Evolutionary conservation across 2,888 invertebrate species (phyloP), one percentile per base, ranked within the genome.

Genomic region (Cremastobaeus sp.): DNA sequence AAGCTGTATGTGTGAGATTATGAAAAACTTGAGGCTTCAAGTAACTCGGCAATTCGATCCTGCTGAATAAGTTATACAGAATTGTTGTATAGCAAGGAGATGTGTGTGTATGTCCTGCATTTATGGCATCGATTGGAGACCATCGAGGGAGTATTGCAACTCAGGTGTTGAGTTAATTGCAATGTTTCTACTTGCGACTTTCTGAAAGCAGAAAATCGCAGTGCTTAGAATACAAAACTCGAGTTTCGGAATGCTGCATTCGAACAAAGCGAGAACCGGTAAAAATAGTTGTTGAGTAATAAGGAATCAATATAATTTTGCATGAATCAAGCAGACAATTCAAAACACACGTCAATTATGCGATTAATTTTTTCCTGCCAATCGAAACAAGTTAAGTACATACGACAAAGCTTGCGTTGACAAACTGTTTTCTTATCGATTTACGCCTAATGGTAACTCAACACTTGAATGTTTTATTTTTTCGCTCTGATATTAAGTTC

Each of bases 401-500:
- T n/a, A n/a, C 4, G 2, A 41, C 14, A 0, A 5, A 57, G 28
- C 21, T 43, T 57, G 15, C 14, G 8, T 30, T 43, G 15, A 35
- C 35, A 45, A 59, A 59, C 47, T 47, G 25, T 37, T 59, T 45
- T 25, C 18, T 59, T 59, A 59, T 59, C 21, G 59, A 59, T 59
- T 57, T 3, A 15, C 15, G 28, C 17, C 52, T 39, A 9, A n/a
- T n/a, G 8, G n/a, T 21, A 55, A 55, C 28, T 54, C 14, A 6
- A 50, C 11, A 37, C 37, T 48, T 6, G n/a, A 12, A 32, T 32
- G 12, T 20, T 50, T 50, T 30, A 8, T 50, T 34, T 20, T 11
- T 30, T 32, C 21, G 14, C 14, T 8, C 20, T 11, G 5, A 50
- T 17, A n/a, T 20, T 34, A 50, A 34, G 12, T 45, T 45, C 28